phyloP scores from a whole-genome alignment of 64 coral and sea anemone species.

The Platygyra sinensis region DNA sequence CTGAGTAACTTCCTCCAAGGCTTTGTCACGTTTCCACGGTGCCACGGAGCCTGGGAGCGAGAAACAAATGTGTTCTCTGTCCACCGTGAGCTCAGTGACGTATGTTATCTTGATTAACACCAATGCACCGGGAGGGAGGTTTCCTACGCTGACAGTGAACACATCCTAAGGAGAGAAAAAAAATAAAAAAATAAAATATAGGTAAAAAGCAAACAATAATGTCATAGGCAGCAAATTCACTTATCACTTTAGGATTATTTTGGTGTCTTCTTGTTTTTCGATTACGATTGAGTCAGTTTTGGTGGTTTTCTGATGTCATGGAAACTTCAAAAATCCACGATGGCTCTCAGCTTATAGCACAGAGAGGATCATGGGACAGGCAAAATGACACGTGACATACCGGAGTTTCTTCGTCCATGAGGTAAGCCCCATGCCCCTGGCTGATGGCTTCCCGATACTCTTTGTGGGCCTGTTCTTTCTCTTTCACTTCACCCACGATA shows the following conservation, averaged over 20 bases:
- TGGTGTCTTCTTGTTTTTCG: too few species aligned
- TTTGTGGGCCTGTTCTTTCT: constrained; percentile 95
- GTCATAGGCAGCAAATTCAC: too few species aligned
- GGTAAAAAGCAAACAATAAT: too few species aligned
- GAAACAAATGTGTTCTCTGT: constrained; percentile 90
- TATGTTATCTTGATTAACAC: constrained; percentile 97
- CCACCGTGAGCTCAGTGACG: constrained; percentile 82
- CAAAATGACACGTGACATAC: constrained; percentile 35
- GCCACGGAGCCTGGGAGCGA: constrained; percentile 79
- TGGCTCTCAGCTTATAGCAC: too few species aligned
- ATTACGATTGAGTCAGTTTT: too few species aligned
- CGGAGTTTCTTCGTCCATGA: constrained; percentile 99
- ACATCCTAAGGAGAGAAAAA: constrained; percentile 65
- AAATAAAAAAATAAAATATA: background rate
- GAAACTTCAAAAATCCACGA: too few species aligned
- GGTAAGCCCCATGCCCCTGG: constrained; percentile 96
- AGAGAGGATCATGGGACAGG: too few species aligned
- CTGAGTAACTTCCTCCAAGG: constrained; percentile 81
- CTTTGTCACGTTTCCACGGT: constrained; percentile 95
- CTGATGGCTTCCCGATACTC: constrained; percentile 99
- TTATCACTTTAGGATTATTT: too few species aligned
- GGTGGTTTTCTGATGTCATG: too few species aligned
- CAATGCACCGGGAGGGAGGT: constrained; percentile 80
- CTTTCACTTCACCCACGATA: constrained; percentile 97
- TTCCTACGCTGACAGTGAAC: constrained; percentile 97